Evolutionary conservation across 2,797 vertebrate species (phyloP), one percentile per base, ranked within the genome.

Genomic region (Cryptoblepharus egeriae): DNA sequence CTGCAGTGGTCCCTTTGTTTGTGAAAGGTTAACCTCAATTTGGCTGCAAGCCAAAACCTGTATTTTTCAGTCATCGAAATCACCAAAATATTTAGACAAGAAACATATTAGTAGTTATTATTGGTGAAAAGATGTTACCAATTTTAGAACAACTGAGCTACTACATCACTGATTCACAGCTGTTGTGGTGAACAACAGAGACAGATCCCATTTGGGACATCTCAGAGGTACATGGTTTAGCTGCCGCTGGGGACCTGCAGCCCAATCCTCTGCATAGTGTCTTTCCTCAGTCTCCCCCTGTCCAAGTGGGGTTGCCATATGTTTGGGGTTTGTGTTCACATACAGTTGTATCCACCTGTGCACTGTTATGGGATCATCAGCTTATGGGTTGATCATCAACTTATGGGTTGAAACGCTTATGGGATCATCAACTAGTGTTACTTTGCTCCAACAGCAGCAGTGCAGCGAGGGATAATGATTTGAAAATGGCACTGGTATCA

Each of bases 11-110:
- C 39, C 67, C 32, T 26, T 52, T 77, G 57, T 42, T 61, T 64
- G 12, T 28, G 75, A 83, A 75, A 71, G 71, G 32, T 64, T 71
- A 77, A 77, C 64, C 74, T 35, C 52, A 11, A 58, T 49, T n/a
- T 64, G 32, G 16, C 69, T 60, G 28, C 22, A 72, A 4, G 30
- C n/a, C 20, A 37, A 70, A 61, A 22, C n/a, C n/a, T n/a, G n/a
- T 58, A 42, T 57, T 79, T 79, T 78, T 55, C 32, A 71, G n/a
- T 45, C 68, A 60, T n/a, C n/a, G 60, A 61, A 61, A 39, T 69
- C 8, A 42, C 37, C 37, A 22, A 69, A 69, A 24, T 61, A 70
- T 58, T 58, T 60, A 79, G 35, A 42, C 67, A 70, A 70, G 15
- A 79, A 70, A 70, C 2, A 42, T 60, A 20, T 10, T 24, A 79